A percentile compares a stretch with the other conserved stretches of the same genome.
phyloP scores from a whole-genome alignment of 2,797 vertebrate species.

The Coregonus ussuriensis region DNA sequence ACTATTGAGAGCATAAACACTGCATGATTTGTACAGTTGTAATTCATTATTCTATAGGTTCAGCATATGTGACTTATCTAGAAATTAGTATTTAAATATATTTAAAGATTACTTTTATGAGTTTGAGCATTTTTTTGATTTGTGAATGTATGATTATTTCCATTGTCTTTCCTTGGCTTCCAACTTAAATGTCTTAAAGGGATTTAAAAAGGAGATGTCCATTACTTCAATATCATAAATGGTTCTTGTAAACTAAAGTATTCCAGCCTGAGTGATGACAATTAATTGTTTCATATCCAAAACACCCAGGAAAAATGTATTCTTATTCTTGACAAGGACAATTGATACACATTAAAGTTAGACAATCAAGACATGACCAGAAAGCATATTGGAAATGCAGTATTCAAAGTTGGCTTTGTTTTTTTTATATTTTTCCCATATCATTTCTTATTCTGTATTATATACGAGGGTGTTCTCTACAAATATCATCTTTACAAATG shows the following conservation, averaged over 20 bases:
- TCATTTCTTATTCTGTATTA: slow-evolving; percentile 33
- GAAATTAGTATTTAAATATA: slow-evolving; percentile 29
- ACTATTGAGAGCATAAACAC: slow-evolving; percentile 50
- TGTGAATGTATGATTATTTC: background rate
- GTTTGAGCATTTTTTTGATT: slow-evolving; percentile 26
- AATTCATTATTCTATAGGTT: slow-evolving; percentile 38
- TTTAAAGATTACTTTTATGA: slow-evolving; percentile 21
- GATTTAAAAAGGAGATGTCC: background rate
- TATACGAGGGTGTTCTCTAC: slow-evolving; percentile 26
- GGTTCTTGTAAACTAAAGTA: background rate
- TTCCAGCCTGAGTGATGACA: slow-evolving; percentile 16
- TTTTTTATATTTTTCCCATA: background rate
- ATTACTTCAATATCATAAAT: background rate
- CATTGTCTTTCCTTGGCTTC: slow-evolving; percentile 29
- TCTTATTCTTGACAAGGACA: slow-evolving; percentile 18
- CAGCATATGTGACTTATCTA: slow-evolving; percentile 43
- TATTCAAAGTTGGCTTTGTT: background rate
- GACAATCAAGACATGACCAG: slow-evolving; percentile 45
- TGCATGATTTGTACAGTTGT: slow-evolving; percentile 69
- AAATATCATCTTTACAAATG: slow-evolving; percentile 10
- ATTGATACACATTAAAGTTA: slow-evolving; percentile 60
- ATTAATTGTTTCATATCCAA: slow-evolving; percentile 1
- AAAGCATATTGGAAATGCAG: background rate
- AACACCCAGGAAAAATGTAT: background rate
- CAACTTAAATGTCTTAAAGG: slow-evolving; percentile 24